A percentile compares a stretch with the other conserved stretches of the same genome.
Conservation (phyloP, 2,113 vertebrate species). For the Microcebus ravelobensis region DNA sequence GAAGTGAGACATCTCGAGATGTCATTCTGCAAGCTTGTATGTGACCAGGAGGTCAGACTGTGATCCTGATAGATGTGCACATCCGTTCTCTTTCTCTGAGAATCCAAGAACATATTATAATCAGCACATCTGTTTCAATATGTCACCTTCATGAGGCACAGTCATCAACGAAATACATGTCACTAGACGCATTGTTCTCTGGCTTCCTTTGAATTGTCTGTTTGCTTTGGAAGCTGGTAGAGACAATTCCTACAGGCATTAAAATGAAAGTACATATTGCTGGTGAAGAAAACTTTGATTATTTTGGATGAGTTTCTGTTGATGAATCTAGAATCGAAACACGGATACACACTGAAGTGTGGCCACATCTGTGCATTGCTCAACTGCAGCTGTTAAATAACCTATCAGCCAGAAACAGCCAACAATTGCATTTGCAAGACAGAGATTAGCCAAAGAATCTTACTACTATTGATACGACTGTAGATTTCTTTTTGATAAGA, state of each 20-base stretch:
- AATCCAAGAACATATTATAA: background rate
- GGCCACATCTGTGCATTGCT: background rate
- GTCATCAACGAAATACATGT: background rate
- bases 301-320: background rate
- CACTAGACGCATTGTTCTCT: background rate
- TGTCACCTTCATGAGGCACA: background rate
- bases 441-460: slow-evolving; percentile 39
- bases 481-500: slow-evolving; percentile 65
- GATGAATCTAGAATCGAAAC: background rate
- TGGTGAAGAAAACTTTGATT: background rate
- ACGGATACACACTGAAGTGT: background rate
- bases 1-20: background rate
- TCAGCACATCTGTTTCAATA: background rate
- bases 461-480: background rate
- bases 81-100: background rate
- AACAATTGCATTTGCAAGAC: background rate
- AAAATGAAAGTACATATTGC: background rate
- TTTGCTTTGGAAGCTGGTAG: background rate
- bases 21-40: background rate
- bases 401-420: background rate
- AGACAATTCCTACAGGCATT: background rate
- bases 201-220: background rate
- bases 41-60: background rate
- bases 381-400: background rate
- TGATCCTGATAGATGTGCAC: background rate